A percentile compares a stretch with the other conserved stretches of the same genome.
Evolutionary conservation across 1,140 invertebrate species (phyloP).

Genomic region (Papilio glaucus): DNA sequence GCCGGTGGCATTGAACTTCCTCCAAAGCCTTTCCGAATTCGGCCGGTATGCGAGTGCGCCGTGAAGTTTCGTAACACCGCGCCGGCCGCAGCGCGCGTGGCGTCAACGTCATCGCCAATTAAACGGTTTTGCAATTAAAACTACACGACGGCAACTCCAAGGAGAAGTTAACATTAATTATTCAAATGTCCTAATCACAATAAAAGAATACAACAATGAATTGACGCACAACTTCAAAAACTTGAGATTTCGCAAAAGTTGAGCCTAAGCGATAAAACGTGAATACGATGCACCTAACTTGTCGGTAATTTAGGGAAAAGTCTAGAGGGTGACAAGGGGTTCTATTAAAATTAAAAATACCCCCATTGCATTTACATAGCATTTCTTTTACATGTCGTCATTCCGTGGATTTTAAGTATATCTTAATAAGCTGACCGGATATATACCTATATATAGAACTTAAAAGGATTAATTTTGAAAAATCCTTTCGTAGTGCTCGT

Average conservation of each 20-base stretch:
- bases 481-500: no score
- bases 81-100: background rate
- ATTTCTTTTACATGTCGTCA: no score
- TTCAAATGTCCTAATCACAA: slow-evolving; percentile 16
- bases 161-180: slow-evolving; percentile 22
- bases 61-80: slow-evolving; percentile 8
- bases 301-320: background rate
- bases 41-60: slow-evolving; percentile 39
- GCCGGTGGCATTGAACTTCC: slow-evolving; percentile 46
- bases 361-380: no score
- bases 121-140: slow-evolving; percentile 44
- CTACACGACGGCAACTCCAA: slow-evolving; percentile 28
- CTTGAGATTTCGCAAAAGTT: background rate
- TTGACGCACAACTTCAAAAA: background rate
- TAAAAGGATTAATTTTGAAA: no score
- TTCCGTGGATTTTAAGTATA: no score
- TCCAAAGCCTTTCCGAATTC: slow-evolving; percentile 39
- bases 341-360: background rate
- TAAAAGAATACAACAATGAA: slow-evolving; percentile 1
- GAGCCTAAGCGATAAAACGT: background rate
- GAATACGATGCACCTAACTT: no score
- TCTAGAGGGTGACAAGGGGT: background rate
- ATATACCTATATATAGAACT: no score
- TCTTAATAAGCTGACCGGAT: no score
- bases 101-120: slow-evolving; percentile 40